Base-by-base conservation (phyloP, 2,113 vertebrate species). In the Salvelinus alpinus region DNA sequence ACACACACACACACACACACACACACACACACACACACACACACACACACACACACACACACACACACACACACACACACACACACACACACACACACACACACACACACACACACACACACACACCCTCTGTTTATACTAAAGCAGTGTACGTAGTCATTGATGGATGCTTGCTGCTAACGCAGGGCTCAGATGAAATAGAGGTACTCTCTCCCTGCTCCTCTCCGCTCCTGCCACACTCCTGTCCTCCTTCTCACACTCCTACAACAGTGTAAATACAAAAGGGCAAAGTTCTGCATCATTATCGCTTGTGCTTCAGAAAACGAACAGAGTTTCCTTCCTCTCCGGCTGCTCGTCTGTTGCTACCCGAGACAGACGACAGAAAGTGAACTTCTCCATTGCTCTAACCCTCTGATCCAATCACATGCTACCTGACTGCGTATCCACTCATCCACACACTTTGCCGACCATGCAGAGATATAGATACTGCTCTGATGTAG, bases 151-250 rank as follows among this genome's bases (percentile, higher is more conserved):
- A 9, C n/a, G 77, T n/a, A 20, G 51, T 14, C 59, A 68, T 73
- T 81, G 79, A 87, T 83, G 76, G 83, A 78, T 83, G 77, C 65
- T 66, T 24, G 44, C 44, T 44, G n/a, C 64, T 77, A 48, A 76
- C 73, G 38, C 54, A 54, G 68, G 64, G 72, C 78, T 69, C 70
- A 75, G 48, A 84, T 81, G 60, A 76, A 78, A 24, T 70, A 81
- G 65, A 76, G 74, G 70, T 13, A 18, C 75, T 60, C 64, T 14
- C 7, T 34, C 64, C 3, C 47, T 38, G 57, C 72, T 73, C 62
- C 67, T 57, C 76, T 74, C 76, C 68, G 6, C 64, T 16, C 13
- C 60, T 3, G 2, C 66, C 76, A 69, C 60, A 34, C 73, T 72
- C 44, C 62, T 73, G 71, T 68, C 73, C 82, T 80, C 57, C 48